Evolutionary conservation across 2,888 invertebrate species (phyloP), one percentile per base, ranked within the genome.

Genomic region (Eueremaeus valkanovi): DNA sequence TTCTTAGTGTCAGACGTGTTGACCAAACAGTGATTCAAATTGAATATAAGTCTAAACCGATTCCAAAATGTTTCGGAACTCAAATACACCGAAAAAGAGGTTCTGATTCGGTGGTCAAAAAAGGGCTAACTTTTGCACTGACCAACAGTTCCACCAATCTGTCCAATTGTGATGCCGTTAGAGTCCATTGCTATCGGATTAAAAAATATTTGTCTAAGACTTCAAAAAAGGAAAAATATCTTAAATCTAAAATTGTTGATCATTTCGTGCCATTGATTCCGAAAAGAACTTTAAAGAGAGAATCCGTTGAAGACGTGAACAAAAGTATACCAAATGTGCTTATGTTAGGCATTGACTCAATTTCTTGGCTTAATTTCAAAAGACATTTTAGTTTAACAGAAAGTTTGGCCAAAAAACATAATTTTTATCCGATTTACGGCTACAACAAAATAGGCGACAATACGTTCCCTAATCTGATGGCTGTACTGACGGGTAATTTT

Each of bases 261-360:
- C 27, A 61, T 36, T 51, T 74, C 0, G 11, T 74, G 21, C 68
- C 74, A 21, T 70, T 74, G n/a, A 55, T 74, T 42, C 74, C 74
- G n/a, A n/a, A n/a, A n/a, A n/a, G n/a, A n/a, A n/a, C n/a, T n/a
- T n/a, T n/a, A n/a, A n/a, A n/a, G n/a, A n/a, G n/a, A n/a, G n/a
- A n/a, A n/a, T n/a, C n/a, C n/a, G n/a, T n/a, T 13, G n/a, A 73
- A 66, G 49, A 61, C 0, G 11, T 51, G 18, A 29, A 33, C 1
- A 24, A 73, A 13, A 81, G 82, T 24, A 78, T 76, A 0, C 83
- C 89, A 24, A 90, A 89, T 81, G 88, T 95, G 0, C 83, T 94
- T 40, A 85, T 93, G 82, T 82, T 95, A 24, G 94, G 93, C 51
- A 89, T 95, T 80, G 93, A 94, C 82, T 91, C 92, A 63, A 89